Percentiles rank a stretch among this genome's conserved stretches.
Evolutionary conservation across 2,888 invertebrate genomes (phyloP).

Genomic region (Eurois occulta): DNA sequence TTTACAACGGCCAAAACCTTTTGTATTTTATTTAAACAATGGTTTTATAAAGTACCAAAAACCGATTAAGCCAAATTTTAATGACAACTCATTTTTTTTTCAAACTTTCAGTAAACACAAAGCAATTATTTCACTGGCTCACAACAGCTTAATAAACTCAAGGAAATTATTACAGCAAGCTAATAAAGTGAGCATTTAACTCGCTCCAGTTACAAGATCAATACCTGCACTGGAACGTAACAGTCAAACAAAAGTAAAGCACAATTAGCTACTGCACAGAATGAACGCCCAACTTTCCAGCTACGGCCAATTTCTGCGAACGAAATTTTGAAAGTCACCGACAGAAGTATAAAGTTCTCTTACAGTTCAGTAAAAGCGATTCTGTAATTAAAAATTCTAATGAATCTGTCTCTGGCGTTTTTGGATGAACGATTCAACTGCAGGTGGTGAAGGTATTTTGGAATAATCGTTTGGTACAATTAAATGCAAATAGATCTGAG

Average conservation of each 20-base stretch:
- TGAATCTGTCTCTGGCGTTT: conserved; percentile 48
- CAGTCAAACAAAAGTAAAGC: conserved; percentile 55
- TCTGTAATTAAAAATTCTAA: conserved; percentile 63
- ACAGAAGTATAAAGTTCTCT: conserved; percentile 54
- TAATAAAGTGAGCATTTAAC: conserved; percentile 26
- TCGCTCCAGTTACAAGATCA: conserved; percentile 35
- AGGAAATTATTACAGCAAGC: conserved; percentile 4
- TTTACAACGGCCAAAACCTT: no score
- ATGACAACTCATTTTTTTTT: no score
- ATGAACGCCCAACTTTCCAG: conserved; percentile 49
- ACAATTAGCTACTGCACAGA: conserved; percentile 59
- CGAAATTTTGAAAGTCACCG: conserved; percentile 60
- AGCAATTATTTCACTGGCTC: background rate
- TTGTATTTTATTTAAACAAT: no score
- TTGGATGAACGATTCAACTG: conserved; percentile 46
- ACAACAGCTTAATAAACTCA: background rate
- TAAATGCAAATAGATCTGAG: conserved; percentile 48
- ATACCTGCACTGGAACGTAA: conserved; percentile 54
- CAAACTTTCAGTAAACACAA: background rate
- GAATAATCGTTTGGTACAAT: conserved; percentile 47
- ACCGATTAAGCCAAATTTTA: no score
- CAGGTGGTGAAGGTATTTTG: conserved; percentile 43
- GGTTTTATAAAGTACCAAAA: no score
- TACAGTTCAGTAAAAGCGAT: conserved; percentile 45
- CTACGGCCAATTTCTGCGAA: conserved; percentile 57